phyloP scores from a whole-genome alignment of 2,888 invertebrate species.

The Pyrrhia umbra region DNA sequence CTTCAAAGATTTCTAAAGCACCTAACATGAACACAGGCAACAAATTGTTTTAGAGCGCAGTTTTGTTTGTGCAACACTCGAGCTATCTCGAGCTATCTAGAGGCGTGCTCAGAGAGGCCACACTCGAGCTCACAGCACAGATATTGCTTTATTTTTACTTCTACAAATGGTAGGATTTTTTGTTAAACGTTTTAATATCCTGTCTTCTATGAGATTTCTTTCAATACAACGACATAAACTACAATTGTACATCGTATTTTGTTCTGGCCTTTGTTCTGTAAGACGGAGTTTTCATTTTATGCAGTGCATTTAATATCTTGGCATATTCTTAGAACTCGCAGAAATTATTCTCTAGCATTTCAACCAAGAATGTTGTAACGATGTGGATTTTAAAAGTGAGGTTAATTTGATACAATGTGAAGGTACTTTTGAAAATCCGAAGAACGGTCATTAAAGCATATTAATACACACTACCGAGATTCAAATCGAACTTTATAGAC shows the following conservation, averaged over 20 bases:
- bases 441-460: too few relatives aligned
- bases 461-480: too few relatives aligned
- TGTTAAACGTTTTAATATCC: slow-evolving; percentile 48
- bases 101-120: slow-evolving; percentile 63
- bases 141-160: slow-evolving; percentile 59
- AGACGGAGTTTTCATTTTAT: slow-evolving; percentile 7
- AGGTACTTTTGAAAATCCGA: background rate
- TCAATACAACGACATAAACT: slow-evolving; percentile 28
- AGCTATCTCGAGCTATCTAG: slow-evolving; percentile 63
- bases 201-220: slow-evolving; percentile 40
- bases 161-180: slow-evolving; percentile 37
- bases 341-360: background rate
- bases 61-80: slow-evolving; percentile 70
- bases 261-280: slow-evolving; percentile 28
- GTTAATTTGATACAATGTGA: background rate
- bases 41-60: slow-evolving; percentile 70
- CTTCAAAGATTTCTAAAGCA: slow-evolving; percentile 53
- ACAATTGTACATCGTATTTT: slow-evolving; percentile 24
- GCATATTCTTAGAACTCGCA: background rate
- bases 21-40: slow-evolving; percentile 56
- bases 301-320: slow-evolving; percentile 1
- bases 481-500: too few relatives aligned
- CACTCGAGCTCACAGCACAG: slow-evolving; percentile 48
- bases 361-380: background rate
- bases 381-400: background rate